Percentiles rank a stretch among this genome's conserved stretches.
phyloP scores from a whole-genome alignment of 2,888 invertebrate genomes.

The Conomelus anceps region DNA sequence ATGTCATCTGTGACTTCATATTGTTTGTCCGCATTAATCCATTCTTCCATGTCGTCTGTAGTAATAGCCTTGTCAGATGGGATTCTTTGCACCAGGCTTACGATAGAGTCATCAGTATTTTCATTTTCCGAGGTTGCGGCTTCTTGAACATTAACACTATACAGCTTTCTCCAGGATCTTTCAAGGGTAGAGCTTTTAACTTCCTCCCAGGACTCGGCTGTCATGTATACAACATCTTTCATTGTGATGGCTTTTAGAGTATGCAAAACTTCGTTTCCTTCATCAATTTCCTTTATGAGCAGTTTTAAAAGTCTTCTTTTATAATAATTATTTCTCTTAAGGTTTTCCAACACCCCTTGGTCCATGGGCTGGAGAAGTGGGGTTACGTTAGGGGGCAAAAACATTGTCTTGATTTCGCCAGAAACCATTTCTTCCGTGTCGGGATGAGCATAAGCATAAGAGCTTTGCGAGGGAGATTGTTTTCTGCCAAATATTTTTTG shows the following conservation, averaged over 20 bases:
- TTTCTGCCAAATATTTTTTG: slow-evolving; percentile 16
- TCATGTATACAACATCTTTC: slow-evolving; percentile 30
- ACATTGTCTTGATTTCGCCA: slow-evolving; percentile 14
- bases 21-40: slow-evolving; percentile 23
- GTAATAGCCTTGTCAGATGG: slow-evolving; percentile 14
- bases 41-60: slow-evolving; percentile 17
- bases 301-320: slow-evolving; percentile 17
- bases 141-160: background rate
- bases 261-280: slow-evolving; percentile 24
- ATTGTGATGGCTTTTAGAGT: slow-evolving; percentile 28
- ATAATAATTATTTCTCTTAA: slow-evolving; percentile 18
- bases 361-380: slow-evolving; percentile 19
- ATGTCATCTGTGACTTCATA: too few species aligned
- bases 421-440: background rate
- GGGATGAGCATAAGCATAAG: slow-evolving; percentile 26
- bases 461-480: background rate
- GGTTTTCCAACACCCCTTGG: slow-evolving; percentile 13
- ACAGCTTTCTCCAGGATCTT: slow-evolving; percentile 32
- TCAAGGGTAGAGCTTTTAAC: slow-evolving; percentile 26
- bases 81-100: slow-evolving; percentile 15
- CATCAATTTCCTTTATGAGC: slow-evolving; percentile 26
- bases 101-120: background rate
- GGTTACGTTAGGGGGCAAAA: slow-evolving; percentile 17
- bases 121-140: slow-evolving; percentile 14
- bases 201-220: slow-evolving; percentile 31